Base-by-base conservation (phyloP, 2,888 invertebrate genomes). In the Fragum fragum region DNA sequence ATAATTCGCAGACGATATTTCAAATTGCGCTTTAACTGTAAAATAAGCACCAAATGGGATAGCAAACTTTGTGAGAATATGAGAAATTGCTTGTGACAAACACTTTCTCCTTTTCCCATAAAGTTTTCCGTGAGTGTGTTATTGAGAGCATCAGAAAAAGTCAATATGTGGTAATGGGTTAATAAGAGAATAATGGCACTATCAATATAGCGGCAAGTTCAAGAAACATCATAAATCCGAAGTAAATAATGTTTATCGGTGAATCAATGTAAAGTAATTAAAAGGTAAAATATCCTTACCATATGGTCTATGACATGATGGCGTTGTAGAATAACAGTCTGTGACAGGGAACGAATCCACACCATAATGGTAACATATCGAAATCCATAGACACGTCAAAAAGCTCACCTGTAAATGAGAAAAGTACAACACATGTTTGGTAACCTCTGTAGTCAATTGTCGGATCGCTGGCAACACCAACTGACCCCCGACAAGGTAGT, bases 381-480 rank as follows among this genome's bases (percentile, higher is more conserved):
- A 66, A 66, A 42, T 66, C 66, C 14, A 66, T 11, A 26, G 66
- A 66, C 21, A 66, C 42, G 42, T 66, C 66, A 18, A 66, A 42
- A 1, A 66, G 7, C 23, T 66, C 66, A 26, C 66, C 66, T 66
- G 21, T 3, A 66, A 21, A 57, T n/a, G n/a, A n/a, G n/a, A n/a
- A n/a, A n/a, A n/a, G n/a, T n/a, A n/a, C n/a, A n/a, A n/a, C n/a
- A n/a, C n/a, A n/a, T n/a, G n/a, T n/a, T n/a, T n/a, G n/a, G n/a
- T n/a, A n/a, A n/a, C n/a, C n/a, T n/a, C n/a, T n/a, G n/a, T n/a
- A n/a, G n/a, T n/a, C n/a, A n/a, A n/a, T n/a, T n/a, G n/a, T n/a
- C n/a, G n/a, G n/a, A n/a, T n/a, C n/a, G n/a, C n/a, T n/a, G n/a
- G n/a, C n/a, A n/a, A n/a, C n/a, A n/a, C n/a, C n/a, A n/a, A n/a